Evolutionary conservation across 2,888 invertebrate species (phyloP).

Genomic region (Trachelus troglodyta): DNA sequence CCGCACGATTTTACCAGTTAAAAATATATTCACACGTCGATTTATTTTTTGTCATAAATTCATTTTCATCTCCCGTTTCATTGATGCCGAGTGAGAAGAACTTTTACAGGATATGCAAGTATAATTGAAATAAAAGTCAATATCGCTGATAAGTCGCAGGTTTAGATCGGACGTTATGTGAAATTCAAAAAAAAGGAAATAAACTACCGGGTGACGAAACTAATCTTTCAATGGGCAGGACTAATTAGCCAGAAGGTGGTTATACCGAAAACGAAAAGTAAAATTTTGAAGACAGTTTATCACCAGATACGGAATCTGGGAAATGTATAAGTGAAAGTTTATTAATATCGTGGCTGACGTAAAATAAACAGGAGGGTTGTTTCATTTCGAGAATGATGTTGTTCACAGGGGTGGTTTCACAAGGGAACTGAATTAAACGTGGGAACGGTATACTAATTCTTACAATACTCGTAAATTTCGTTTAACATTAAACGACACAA

Average conservation of each 20-base stretch:
- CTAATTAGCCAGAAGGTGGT: not conserved
- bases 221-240: not conserved
- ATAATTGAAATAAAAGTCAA: not conserved
- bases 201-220: not conserved
- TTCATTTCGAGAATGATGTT: slow-evolving; percentile 3
- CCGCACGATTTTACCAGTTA: not conserved
- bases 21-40: not conserved
- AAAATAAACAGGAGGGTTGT: slow-evolving; percentile 23
- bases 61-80: not conserved
- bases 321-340: not conserved
- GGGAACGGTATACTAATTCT: slow-evolving; percentile 45
- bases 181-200: not conserved
- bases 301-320: not conserved
- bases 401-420: slow-evolving; percentile 21
- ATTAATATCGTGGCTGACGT: slow-evolving; percentile 34
- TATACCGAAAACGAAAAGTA: not conserved
- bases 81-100: not conserved
- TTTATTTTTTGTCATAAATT: not conserved
- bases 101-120: not conserved
- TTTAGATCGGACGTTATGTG: not conserved
- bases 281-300: not conserved
- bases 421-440: slow-evolving; percentile 29
- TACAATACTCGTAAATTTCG: not conserved
- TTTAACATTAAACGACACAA: not conserved
- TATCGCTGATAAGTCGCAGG: not conserved